Evolutionary conservation across 2,797 vertebrate species (phyloP), one percentile per base, ranked within the genome.

Genomic region (Onychomys leucogaster): DNA sequence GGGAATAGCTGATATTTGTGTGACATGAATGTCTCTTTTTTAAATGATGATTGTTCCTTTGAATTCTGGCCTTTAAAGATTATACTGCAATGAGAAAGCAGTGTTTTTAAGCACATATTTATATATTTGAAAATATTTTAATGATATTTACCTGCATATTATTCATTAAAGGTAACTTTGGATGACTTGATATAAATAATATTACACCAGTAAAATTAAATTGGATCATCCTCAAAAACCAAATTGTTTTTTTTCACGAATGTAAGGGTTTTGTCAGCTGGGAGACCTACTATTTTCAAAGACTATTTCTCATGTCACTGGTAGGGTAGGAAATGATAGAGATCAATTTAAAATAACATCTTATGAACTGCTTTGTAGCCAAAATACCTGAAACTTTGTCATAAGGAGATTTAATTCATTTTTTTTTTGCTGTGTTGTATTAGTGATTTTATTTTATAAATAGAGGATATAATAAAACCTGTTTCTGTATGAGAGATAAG

Each of bases 201-300:
- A 71, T 96, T 95, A 89, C 52, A 77, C 19, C 32, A 49, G 6
- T 91, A 84, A 95, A 96, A 97, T 97, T 96, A 90, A 94, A 81
- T 91, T 67, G 91, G 80, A 95, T 69, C 80, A 69, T 84, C 69
- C 83, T 95, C 73, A 85, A 85, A 96, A 93, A 17, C 52, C 76
- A 97, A 82, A 94, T 91, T 96, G 96, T 52, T 94, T 96, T 97
- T 97, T 97, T 52, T 97, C 77, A 96, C 61, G 73, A 83, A 77
- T 94, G 21, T 96, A 83, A 93, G n/a, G 88, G 92, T 93, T 87
- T 90, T 95, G 46, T 96, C 94, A 81, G 69, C 90, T 87, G 34
- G 34, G 69, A 95, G 75, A 95, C 59, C 94, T 93, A 75, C 17
- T 90, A 27, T 96, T 82, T 96, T 95, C 83, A 95, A 90, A 89